Conservation (phyloP, 2,888 invertebrate species). For the Meiosimyza platycephala region DNA sequence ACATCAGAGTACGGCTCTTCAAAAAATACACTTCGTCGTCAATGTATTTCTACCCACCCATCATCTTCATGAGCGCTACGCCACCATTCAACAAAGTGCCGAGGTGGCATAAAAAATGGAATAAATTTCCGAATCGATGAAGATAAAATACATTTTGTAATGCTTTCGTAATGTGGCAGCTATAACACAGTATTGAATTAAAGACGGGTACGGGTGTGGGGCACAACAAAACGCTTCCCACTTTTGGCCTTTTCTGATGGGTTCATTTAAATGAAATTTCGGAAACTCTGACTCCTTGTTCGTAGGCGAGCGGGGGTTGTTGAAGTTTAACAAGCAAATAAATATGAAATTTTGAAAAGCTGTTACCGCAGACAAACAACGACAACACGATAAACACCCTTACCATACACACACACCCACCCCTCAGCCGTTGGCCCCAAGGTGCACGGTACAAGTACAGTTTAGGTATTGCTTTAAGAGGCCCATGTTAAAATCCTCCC, state of each 20-base stretch:
- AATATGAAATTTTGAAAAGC: conserved; percentile 47
- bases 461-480: no score
- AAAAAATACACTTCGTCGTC: not conserved
- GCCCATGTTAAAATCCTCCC: not conserved
- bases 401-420: conserved; percentile 37
- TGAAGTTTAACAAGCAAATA: conserved; percentile 26
- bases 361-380: conserved; percentile 61
- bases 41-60: not conserved
- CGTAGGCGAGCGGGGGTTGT: not conserved
- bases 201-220: conserved; percentile 8
- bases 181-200: not conserved
- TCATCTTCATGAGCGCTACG: not conserved
- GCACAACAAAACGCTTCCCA: not conserved
- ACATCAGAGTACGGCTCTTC: conserved; percentile 42
- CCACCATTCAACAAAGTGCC: conserved; percentile 48
- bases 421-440: not conserved
- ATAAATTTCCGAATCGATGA: conserved; percentile 62
- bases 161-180: conserved; percentile 49
- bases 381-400: conserved; percentile 54
- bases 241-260: conserved; percentile 38
- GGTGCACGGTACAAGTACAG: not conserved
- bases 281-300: conserved; percentile 48
- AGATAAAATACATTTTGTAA: conserved; percentile 62
- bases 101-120: conserved; percentile 59
- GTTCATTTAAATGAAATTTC: conserved; percentile 56